These are phyloP conservation scores for Aphidius colemani DNA, from an alignment of 2,888 invertebrate species.

Conservation along the genomic window DNA sequence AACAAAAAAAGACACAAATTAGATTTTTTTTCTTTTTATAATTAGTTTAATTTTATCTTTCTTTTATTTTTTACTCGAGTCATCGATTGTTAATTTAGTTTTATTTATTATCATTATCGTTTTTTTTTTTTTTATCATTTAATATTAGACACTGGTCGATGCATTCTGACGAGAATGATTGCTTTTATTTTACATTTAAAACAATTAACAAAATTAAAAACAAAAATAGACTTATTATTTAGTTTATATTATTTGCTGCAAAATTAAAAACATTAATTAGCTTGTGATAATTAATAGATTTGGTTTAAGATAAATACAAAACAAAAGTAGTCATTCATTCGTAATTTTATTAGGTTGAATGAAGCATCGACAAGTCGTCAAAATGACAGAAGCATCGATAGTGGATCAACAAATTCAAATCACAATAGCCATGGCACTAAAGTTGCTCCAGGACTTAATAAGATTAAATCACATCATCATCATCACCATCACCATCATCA, in stretches of 20 bases:
- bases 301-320: neutral
- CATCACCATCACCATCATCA: slow-evolving; percentile 52
- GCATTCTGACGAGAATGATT: slow-evolving; percentile 15
- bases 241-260: no score
- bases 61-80: no score
- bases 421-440: slow-evolving; percentile 37
- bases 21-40: no score
- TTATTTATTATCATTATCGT: neutral
- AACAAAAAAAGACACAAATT: no score
- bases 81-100: no score
- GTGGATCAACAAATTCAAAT: slow-evolving; percentile 33
- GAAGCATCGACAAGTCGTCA: slow-evolving; percentile 55
- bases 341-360: slow-evolving; percentile 49
- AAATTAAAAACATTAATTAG: no score
- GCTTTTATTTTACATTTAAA: slow-evolving; percentile 12
- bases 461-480: slow-evolving; percentile 50
- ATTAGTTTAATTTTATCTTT: no score
- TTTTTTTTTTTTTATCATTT: neutral
- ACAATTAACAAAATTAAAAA: neutral
- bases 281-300: no score
- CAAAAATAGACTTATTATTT: no score
- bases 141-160: slow-evolving; percentile 34
- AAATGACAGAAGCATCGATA: slow-evolving; percentile 46
- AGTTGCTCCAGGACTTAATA: slow-evolving; percentile 44
- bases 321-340: slow-evolving; percentile 8